Conservation (phyloP, 2,888 invertebrate genomes). For the Philopedon plagiatum region DNA sequence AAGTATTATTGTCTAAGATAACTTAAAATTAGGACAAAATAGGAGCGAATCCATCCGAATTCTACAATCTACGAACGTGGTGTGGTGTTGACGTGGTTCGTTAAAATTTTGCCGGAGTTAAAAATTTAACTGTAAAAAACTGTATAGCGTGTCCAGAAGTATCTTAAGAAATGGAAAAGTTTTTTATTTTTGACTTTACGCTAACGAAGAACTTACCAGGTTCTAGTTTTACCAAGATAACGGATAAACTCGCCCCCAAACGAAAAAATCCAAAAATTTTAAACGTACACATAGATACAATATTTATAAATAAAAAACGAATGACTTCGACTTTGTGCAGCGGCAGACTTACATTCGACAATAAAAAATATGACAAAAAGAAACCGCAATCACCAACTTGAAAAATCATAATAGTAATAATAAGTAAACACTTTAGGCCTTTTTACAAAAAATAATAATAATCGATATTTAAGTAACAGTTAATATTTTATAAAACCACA, state of each 20-base stretch:
- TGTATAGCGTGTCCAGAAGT: too few species aligned
- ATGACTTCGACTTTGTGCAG: conserved; percentile 22
- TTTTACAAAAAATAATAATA: conserved; percentile 11
- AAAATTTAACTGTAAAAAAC: too few species aligned
- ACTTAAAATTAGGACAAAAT: conserved; percentile 1
- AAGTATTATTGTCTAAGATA: conserved; percentile 15
- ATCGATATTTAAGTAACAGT: conserved; percentile 14
- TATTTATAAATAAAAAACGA: conserved; percentile 15
- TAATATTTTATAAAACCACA: conserved; percentile 20
- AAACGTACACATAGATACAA: conserved; percentile 4
- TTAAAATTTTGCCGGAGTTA: too few species aligned
- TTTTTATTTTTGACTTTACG: too few species aligned
- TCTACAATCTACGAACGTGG: too few species aligned
- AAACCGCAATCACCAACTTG: conserved; percentile 7
- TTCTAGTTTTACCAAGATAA: too few species aligned
- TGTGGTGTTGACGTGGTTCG: too few species aligned
- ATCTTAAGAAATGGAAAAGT: too few species aligned
- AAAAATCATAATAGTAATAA: conserved; percentile 5
- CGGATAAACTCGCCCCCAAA: neutral
- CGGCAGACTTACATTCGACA: conserved; percentile 10
- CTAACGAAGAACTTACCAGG: too few species aligned
- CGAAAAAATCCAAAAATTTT: neutral
- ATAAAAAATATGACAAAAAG: conserved; percentile 7
- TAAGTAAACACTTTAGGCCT: conserved; percentile 15
- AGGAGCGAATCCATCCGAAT: too few species aligned